Evolutionary conservation across 2,888 invertebrate species (phyloP).

Genomic region (Aphodius sticticus): DNA sequence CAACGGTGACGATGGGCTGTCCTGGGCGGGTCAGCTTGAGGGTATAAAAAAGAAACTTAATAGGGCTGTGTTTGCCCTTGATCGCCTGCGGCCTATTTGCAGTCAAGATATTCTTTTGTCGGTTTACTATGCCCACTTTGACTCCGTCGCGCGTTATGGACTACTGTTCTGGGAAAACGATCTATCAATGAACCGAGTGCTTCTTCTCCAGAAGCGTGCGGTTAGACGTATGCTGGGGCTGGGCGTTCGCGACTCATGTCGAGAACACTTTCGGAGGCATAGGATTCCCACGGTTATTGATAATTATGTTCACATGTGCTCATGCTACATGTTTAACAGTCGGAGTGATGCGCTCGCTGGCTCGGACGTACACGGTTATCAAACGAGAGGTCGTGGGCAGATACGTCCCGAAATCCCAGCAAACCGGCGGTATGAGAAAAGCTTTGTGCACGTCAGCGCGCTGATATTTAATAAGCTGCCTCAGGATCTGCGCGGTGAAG

Average conservation of each 20-base stretch:
- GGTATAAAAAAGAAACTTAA: neutral
- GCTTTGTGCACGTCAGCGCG: too few species aligned
- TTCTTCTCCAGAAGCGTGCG: neutral
- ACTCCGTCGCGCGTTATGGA: neutral
- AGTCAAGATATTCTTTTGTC: neutral
- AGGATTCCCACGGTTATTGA: neutral
- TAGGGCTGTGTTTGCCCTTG: neutral
- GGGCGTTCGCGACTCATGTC: neutral
- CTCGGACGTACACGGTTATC: too few species aligned
- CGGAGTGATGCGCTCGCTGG: too few species aligned
- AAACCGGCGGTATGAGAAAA: too few species aligned
- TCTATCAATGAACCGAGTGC: neutral
- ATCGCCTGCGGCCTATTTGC: neutral
- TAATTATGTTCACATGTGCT: neutral
- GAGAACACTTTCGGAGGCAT: neutral
- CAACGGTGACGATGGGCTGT: too few species aligned
- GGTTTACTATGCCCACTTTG: neutral
- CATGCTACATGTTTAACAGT: neutral
- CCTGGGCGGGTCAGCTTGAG: neutral
- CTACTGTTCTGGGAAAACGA: neutral
- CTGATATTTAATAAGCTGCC: too few species aligned
- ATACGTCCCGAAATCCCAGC: too few species aligned
- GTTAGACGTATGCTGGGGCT: neutral
- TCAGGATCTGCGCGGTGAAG: too few species aligned
- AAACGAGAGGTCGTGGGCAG: too few species aligned